Evolutionary conservation across 2,888 invertebrate species (phyloP), one percentile per base, ranked within the genome.

Genomic region (Notocelia uddmanniana): DNA sequence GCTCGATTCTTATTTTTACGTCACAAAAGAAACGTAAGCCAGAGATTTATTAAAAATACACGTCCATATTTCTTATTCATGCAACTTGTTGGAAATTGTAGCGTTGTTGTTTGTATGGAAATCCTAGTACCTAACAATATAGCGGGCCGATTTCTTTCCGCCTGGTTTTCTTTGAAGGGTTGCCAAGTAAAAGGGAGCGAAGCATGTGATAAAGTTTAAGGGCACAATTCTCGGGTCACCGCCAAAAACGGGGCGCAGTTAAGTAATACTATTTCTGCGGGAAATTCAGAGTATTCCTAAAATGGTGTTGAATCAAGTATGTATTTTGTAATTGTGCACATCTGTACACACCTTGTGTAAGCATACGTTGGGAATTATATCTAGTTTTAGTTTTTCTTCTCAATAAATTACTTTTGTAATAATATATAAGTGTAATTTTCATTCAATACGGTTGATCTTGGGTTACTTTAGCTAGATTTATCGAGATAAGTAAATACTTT

Each of bases 151-250:
- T 21, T 19, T 18, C n/a, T 26, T 62, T 50, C 31, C 62, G 48
- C 19, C 18, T 31, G 26, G 62, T 31, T 31, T 50, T 48, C 62
- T 18, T 18, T 50, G 48, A 62, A 62, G 26, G 62, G 60, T 23
- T 18, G 26, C 26, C 15, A 5, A 15, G 62, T 62, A 48, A 31
- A 19, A 31, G 15, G 41, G 62, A 2, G 18, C 13, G 18, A 31
- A 50, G 48, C n/a, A 18, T 48, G 62, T 62, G 48, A 62, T 62
- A 31, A 19, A 50, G 50, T 50, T 48, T 31, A 62, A 50, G 48
- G 62, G 10, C 31, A 31, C 1, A 26, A 26, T 55, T 55, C n/a
- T 0, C 8, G n/a, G 62, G 48, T 31, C 48, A 15, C 26, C 9
- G n/a, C 26, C 26, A 2, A 23, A 45, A 45, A 45, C n/a, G 45